These are phyloP conservation scores for Cyprinus carpio DNA, from an alignment of 2,113 vertebrate genomes.

Conservation along the genomic window DNA sequence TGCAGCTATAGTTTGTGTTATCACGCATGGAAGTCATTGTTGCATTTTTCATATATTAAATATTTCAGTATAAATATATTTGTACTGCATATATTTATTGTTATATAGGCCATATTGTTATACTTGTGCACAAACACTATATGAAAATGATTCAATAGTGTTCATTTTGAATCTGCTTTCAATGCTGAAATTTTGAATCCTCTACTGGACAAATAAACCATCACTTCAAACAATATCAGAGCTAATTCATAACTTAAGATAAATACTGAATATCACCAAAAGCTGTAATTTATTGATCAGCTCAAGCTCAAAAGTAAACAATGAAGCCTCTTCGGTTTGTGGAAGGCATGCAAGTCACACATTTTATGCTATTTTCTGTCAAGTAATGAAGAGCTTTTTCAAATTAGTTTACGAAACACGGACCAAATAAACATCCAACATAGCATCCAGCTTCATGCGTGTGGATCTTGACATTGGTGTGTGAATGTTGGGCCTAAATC, in stretches of 20 bases:
- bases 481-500: neutral
- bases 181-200: neutral
- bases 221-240: neutral
- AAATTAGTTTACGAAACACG: neutral
- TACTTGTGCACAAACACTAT: no score
- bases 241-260: neutral
- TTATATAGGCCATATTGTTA: no score
- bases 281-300: neutral
- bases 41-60: neutral
- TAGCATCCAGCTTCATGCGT: neutral
- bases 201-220: neutral
- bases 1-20: slow-evolving; percentile 43
- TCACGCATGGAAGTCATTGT: neutral
- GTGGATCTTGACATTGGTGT: neutral
- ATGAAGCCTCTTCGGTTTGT: neutral
- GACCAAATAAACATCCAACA: neutral
- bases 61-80: neutral
- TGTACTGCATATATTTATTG: neutral
- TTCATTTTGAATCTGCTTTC: neutral
- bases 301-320: neutral
- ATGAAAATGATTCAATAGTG: neutral
- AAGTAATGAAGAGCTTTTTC: neutral
- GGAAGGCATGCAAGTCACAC: neutral
- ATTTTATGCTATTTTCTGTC: neutral
- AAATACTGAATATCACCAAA: neutral